Base-by-base conservation (phyloP, 2,113 vertebrate species). In the Machaerirhynchus nigripectus region DNA sequence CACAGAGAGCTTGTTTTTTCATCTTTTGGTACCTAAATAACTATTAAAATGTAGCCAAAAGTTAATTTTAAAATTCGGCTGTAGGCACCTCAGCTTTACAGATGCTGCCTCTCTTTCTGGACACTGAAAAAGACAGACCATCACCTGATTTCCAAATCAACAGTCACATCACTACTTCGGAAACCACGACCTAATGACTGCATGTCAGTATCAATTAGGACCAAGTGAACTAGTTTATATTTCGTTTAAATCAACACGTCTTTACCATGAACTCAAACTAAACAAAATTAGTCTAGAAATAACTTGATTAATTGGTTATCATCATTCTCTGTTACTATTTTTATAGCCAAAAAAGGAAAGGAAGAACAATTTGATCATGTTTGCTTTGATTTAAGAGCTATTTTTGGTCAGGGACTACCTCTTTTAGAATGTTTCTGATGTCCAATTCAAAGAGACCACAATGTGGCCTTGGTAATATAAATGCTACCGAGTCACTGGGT, bases 241-340 rank as follows among this genome's bases (percentile, higher is more conserved):
- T 85, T 86, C 4, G 70, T 80, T 79, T 39, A 40, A 76, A 80
- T 76, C 71, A 83, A 80, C 20, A 65, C 11, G 30, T 40, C 59
- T 89, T 92, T 77, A 56, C n/a, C 33, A 40, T 55, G 9, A 91
- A 79, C 26, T 82, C 35, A 60, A 46, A 49, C 75, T 5, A 23
- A 92, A 76, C 12, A 61, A 68, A 93, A 76, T 64, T 61, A 90
- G 16, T 9, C 63, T 39, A 83, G 46, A 87, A 90, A 49, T 57
- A 90, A 69, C 59, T 82, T 83, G 57, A 75, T 95, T 80, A 96
- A 65, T 57, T 63, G 18, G 7, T 65, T 86, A 61, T 83, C 42
- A 64, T 14, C 10, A 28, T 93, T 78, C 33, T 55, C 50, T 77
- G 31, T 70, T 87, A 46, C 33, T 50, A 33, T 67, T 71, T 6